phyloP scores from a whole-genome alignment of 2,888 invertebrate genomes.

The Selenia dentaria region DNA sequence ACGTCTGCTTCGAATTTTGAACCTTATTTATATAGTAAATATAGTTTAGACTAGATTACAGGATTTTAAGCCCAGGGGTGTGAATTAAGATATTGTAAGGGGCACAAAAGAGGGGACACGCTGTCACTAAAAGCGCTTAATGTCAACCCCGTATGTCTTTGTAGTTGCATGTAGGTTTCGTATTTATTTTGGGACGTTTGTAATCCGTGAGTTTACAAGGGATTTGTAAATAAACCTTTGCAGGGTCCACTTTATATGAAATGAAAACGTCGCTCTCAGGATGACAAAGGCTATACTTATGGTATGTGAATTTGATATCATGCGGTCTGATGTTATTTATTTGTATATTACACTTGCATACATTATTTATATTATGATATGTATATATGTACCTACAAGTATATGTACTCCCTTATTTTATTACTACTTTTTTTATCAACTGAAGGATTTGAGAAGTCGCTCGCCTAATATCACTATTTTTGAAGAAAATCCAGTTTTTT shows the following conservation, averaged over 20 bases:
- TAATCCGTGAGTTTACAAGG: constrained; percentile 25
- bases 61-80: constrained; percentile 66
- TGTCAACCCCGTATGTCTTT: constrained; percentile 74
- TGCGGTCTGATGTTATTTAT: background rate
- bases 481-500: too few species aligned
- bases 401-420: too few species aligned
- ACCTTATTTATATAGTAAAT: constrained; percentile 19
- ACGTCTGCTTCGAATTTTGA: constrained; percentile 27
- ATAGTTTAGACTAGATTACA: constrained; percentile 38
- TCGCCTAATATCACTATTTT: too few species aligned
- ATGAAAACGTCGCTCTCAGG: constrained; percentile 20
- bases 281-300: constrained; percentile 6
- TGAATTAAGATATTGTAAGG: constrained; percentile 79
- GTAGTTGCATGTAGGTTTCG: constrained; percentile 64
- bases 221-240: constrained; percentile 26
- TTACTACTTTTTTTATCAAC: too few species aligned
- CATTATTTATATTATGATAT: too few species aligned
- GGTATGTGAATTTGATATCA: constrained; percentile 9
- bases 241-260: constrained; percentile 21
- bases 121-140: constrained; percentile 64
- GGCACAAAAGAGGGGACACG: constrained; percentile 55
- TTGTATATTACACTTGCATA: too few species aligned
- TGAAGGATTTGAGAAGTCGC: too few species aligned
- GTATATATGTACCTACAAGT: too few species aligned
- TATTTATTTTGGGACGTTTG: constrained; percentile 41